A percentile compares a stretch with the other conserved stretches of the same genome.
These are phyloP conservation scores for Lepetodrilus schrolli DNA, from an alignment of 2,888 invertebrate genomes.

Conservation along the genomic window DNA sequence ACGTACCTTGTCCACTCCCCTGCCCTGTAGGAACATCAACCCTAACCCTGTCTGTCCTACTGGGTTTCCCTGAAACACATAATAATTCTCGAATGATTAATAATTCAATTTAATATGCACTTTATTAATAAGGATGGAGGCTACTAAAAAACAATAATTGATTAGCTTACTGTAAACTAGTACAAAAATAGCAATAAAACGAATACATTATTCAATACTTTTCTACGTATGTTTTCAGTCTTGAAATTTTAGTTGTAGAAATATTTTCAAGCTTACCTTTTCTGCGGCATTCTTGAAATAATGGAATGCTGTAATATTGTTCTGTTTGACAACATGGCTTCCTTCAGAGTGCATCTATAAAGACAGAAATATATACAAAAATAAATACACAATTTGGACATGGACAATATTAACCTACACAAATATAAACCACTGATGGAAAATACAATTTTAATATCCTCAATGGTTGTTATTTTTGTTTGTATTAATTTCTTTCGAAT, in stretches of 20 bases:
- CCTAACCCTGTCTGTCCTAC: slow-evolving; percentile 98
- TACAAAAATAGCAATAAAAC: too few relatives aligned
- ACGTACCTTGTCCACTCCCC: slow-evolving; percentile 86
- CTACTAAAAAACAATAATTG: too few relatives aligned
- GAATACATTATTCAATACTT: too few relatives aligned
- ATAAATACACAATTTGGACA: too few relatives aligned
- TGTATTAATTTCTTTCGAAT: too few relatives aligned
- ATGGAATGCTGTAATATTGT: slow-evolving; percentile 93
- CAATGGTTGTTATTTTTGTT: too few relatives aligned
- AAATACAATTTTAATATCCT: background rate
- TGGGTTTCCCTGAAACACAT: slow-evolving; percentile 83
- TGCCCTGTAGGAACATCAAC: slow-evolving; percentile 95
- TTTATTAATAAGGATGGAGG: too few relatives aligned
- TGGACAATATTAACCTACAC: background rate
- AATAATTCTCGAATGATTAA: background rate
- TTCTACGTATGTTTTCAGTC: too few relatives aligned
- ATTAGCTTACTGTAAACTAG: background rate
- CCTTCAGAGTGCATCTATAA: slow-evolving; percentile 94
- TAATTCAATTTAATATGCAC: too few relatives aligned
- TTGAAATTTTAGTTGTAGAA: too few relatives aligned
- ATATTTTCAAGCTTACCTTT: too few relatives aligned
- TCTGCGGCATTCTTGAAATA: slow-evolving; percentile 97
- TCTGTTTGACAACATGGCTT: slow-evolving; percentile 91
- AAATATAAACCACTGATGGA: background rate
- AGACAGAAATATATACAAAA: too few relatives aligned